Base-by-base conservation (phyloP, 2,797 vertebrate species). In the Phrynocephalus forsythii region DNA sequence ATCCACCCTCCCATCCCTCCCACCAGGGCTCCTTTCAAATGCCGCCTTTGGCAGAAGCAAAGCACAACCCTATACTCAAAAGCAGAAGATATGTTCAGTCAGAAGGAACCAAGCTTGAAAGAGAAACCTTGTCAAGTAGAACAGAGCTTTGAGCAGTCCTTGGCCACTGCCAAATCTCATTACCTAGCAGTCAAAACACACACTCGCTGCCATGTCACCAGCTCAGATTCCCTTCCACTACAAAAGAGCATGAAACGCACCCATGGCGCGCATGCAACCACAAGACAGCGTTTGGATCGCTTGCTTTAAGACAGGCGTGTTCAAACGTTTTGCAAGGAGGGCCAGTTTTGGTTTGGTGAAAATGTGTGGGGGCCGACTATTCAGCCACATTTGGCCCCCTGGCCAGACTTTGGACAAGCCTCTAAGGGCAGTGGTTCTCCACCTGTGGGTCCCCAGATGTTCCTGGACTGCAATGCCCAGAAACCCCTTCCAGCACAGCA, bases 41-140 rank as follows among this genome's bases (percentile, higher is more conserved):
- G n/a, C 44, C 5, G 44, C 28, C 79, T 76, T 50, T 69, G 44
- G 22, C 44, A 56, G 1, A 1, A 15, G 63, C 30, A 69, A 77
- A 44, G 44, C 4, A 48, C 63, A 81, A 77, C 24, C 66, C 13
- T 69, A 80, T 26, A 68, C 79, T 11, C 28, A 24, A 77, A 86
- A 85, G 50, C 6, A 56, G 44, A 7, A 15, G 63, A 82, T 89
- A 50, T 88, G 69, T 76, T 76, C n/a, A 85, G 6, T 68, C 30
- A 60, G 66, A 85, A 44, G 83, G 66, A 89, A 71, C 73, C 28
- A 63, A 71, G 73, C 73, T 71, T 86, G 86, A 86, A 89, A 82
- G 48, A 33, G 72, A 1, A 72, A 85, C 38, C 24, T 85, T 71
- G 63, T 50, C 79, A 76, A 81, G 78, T 30, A 75, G 75, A 86